These are phyloP conservation scores for Cassiopea xamachana DNA, from an alignment of 30 jellyfish, hydroid and myxozoan species.

Conservation along the genomic window DNA sequence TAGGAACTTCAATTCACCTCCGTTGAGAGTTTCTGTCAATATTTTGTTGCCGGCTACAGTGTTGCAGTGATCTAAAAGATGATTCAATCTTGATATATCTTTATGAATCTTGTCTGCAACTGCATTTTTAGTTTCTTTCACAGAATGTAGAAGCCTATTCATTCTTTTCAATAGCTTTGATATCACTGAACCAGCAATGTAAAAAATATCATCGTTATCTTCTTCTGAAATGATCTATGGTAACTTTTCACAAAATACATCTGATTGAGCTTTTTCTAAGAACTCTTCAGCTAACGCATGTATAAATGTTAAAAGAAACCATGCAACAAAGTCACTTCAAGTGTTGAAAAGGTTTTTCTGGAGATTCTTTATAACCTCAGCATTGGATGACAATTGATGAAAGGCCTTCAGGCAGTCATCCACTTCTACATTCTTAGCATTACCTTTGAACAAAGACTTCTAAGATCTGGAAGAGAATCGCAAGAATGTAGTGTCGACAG, in stretches of 20 bases:
- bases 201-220: too few species aligned
- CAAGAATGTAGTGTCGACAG: too few species aligned
- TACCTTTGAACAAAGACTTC: too few species aligned
- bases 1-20: conserved; percentile 52
- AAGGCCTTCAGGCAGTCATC: not conserved
- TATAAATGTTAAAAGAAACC: conserved; percentile 34
- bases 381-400: conserved; percentile 7
- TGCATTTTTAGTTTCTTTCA: too few species aligned
- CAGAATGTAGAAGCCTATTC: too few species aligned
- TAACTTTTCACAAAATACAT: not conserved
- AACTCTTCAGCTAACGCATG: conserved; percentile 37
- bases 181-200: too few species aligned
- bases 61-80: not conserved
- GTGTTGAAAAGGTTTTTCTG: conserved; percentile 19
- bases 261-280: not conserved
- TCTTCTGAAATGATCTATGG: not conserved
- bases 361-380: not conserved
- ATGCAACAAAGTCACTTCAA: conserved; percentile 16
- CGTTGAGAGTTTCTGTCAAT: conserved; percentile 28
- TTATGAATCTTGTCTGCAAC: too few species aligned
- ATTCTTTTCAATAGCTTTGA: too few species aligned
- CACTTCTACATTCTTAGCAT: not conserved
- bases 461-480: too few species aligned
- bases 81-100: too few species aligned
- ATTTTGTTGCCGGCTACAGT: not conserved